phyloP scores from a whole-genome alignment of 2,113 vertebrate species.

The Numenius arquata region DNA sequence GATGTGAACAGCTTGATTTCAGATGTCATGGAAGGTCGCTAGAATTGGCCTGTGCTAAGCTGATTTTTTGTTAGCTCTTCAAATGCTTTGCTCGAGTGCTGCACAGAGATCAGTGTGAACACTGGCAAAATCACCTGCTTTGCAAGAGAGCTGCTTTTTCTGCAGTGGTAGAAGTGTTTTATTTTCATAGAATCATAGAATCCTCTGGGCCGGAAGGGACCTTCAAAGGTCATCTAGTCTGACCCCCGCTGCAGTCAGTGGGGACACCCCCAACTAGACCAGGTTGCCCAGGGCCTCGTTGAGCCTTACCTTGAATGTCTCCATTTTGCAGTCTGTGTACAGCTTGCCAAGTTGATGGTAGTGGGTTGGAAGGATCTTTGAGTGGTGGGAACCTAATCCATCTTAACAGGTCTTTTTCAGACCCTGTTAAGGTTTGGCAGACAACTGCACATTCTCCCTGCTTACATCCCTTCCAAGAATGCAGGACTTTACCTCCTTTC shows the following conservation, averaged over 20 bases:
- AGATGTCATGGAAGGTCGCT: neutral
- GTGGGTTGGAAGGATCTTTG: neutral
- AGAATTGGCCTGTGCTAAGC: neutral
- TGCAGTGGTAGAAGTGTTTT: neutral
- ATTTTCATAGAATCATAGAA: too few relatives aligned
- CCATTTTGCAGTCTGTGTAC: accelerated
- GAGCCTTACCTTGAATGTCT: too few relatives aligned
- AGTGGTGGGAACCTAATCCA: neutral
- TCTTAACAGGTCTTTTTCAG: neutral
- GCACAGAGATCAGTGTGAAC: neutral
- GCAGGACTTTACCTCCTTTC: neutral
- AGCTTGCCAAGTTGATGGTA: neutral
- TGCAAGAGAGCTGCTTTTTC: neutral
- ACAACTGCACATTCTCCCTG: neutral
- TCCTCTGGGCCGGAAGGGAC: too few relatives aligned
- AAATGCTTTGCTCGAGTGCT: neutral
- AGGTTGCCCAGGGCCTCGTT: too few relatives aligned
- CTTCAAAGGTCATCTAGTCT: too few relatives aligned
- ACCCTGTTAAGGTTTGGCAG: neutral
- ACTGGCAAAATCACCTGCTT: neutral
- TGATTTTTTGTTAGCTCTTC: neutral
- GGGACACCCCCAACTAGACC: too few relatives aligned
- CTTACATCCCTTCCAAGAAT: neutral
- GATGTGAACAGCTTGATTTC: neutral
- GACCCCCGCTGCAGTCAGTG: too few relatives aligned